These are phyloP conservation scores for Gymnothorax reevesii DNA, from an alignment of 2,797 vertebrate species.

Conservation along the genomic window DNA sequence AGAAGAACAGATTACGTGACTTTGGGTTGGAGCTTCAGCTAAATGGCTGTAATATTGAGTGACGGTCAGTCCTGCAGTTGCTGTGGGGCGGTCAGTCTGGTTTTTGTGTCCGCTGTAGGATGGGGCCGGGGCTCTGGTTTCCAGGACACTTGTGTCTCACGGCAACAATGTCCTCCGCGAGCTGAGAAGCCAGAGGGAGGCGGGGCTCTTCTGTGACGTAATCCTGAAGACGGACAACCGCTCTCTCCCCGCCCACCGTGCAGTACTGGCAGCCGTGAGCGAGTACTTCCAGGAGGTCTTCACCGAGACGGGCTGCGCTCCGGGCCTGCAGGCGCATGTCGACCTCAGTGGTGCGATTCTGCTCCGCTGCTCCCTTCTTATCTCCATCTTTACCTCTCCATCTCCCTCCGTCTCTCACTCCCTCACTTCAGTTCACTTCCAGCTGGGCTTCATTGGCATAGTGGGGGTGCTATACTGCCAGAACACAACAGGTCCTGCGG, in stretches of 20 bases:
- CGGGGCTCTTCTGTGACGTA: slow-evolving; percentile 80
- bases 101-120: slow-evolving; percentile 16
- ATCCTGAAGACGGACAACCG: slow-evolving; percentile 70
- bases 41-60: background rate
- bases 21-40: too few species aligned
- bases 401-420: background rate
- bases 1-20: too few species aligned
- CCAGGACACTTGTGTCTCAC: slow-evolving; percentile 71
- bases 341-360: slow-evolving; percentile 73
- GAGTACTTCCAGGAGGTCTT: slow-evolving; percentile 83
- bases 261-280: slow-evolving; percentile 79
- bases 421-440: too few species aligned
- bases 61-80: background rate
- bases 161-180: slow-evolving; percentile 68
- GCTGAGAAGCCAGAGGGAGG: slow-evolving; percentile 75
- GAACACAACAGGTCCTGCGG: too few species aligned
- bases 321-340: slow-evolving; percentile 65
- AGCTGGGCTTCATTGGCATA: too few species aligned
- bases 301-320: slow-evolving; percentile 69
- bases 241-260: slow-evolving; percentile 74
- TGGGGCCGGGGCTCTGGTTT: slow-evolving; percentile 53
- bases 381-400: slow-evolving; percentile 12
- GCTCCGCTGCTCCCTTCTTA: slow-evolving; percentile 33
- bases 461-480: too few species aligned
- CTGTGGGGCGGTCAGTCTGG: background rate